These are phyloP conservation scores for Anoplophora glabripennis DNA, from an alignment of 1,140 invertebrate genomes.

Conservation along the genomic window DNA sequence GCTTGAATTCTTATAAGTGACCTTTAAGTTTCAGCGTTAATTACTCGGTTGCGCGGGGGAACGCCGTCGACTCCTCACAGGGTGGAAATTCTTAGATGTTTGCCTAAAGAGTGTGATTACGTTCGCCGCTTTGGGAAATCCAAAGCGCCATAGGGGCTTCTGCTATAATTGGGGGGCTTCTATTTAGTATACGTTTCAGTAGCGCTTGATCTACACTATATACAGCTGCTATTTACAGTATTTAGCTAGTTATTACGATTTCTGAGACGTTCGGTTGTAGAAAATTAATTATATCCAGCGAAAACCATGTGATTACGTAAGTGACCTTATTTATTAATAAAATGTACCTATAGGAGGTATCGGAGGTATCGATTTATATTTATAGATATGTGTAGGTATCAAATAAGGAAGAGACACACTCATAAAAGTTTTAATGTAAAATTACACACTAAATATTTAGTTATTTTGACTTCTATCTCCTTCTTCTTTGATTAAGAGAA, in stretches of 20 bases:
- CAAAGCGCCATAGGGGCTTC: conserved; percentile 7
- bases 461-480: no score
- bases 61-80: not conserved
- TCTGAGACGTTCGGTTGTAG: not conserved
- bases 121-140: not conserved
- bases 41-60: not conserved
- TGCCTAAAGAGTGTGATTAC: conserved; percentile 1
- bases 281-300: not conserved
- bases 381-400: no score
- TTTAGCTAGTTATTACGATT: not conserved
- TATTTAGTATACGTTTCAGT: no score
- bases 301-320: not conserved
- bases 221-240: no score
- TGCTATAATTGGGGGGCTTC: not conserved
- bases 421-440: no score
- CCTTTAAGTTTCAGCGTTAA: conserved; percentile 6
- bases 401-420: no score
- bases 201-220: no score
- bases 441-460: no score
- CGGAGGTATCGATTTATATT: no score
- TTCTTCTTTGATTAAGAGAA: no score
- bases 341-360: no score
- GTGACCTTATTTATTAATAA: not conserved
- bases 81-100: conserved; percentile 7
- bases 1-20: conserved; percentile 14